Percentiles rank a stretch among this genome's conserved stretches.
Evolutionary conservation across 2,888 invertebrate species (phyloP).

Genomic region (Crematogaster levior): DNA sequence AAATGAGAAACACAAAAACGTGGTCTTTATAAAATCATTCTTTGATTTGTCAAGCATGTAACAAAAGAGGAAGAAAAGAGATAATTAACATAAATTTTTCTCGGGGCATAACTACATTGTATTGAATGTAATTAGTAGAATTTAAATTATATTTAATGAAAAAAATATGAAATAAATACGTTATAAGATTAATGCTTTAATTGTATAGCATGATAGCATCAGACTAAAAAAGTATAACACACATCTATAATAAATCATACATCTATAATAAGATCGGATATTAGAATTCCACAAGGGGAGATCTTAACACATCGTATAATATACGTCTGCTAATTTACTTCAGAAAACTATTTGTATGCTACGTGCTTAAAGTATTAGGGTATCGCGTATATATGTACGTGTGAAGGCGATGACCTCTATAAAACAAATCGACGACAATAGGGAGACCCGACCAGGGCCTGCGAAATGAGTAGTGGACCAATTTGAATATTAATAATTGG

Average conservation of each 20-base stretch:
- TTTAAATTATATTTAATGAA: neutral
- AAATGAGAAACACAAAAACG: neutral
- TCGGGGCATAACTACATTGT: neutral
- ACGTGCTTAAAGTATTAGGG: neutral
- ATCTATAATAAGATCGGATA: neutral
- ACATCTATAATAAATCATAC: neutral
- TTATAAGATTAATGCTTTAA: neutral
- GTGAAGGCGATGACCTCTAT: neutral
- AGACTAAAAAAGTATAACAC: neutral
- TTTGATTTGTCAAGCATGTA: neutral
- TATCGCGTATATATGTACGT: too few relatives aligned
- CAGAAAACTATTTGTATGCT: neutral
- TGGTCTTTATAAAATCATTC: neutral
- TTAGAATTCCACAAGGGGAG: neutral
- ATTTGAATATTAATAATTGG: conserved; percentile 39
- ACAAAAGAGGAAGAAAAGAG: neutral
- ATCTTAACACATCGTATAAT: neutral
- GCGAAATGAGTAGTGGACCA: conserved; percentile 10
- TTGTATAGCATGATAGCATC: neutral
- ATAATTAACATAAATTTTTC: conserved; percentile 6
- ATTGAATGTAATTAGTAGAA: neutral
- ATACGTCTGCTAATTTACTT: neutral
- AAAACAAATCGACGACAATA: neutral
- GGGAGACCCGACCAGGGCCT: neutral
- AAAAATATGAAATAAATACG: neutral